Evolutionary conservation across 2,113 vertebrate genomes (phyloP), one percentile per base, ranked within the genome.

Genomic region (Scomber colias): DNA sequence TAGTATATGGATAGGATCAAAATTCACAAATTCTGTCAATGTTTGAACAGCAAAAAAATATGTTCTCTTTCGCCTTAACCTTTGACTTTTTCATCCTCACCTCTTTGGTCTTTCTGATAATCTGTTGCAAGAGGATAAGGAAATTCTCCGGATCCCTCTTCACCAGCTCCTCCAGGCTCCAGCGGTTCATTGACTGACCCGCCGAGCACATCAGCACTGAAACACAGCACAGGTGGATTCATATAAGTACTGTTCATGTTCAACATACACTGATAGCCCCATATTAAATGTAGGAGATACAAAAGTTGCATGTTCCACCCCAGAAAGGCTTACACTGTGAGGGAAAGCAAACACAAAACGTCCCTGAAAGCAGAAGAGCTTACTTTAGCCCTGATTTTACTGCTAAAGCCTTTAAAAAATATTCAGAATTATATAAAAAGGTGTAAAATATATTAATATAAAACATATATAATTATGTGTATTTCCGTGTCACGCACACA

Each of bases 131-230:
- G 3, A 99, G 97, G 89, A 99, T 98, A 81, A 99, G 92, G 90
- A 97, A 98, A 93, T 98, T 96, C 2, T 95, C 88, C 0, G 97
- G 96, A 35, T 99, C 97, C 67, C 98, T 94, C 88, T 96, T 98
- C 73, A 99, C 96, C 79, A 99, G 92, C 90, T 99, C 97, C 91
- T 98, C 97, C 57, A 99, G 92, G 84, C 96, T 98, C 98, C 98
- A 99, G 83, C 97, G 97, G 89, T 98, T 99, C 93, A 99, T 96
- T 57, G 97, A 98, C 90, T 97, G 96, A 54, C 97, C 97, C 0
- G 95, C 96, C 89, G 91, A 5, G 77, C 89, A 90, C 67, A 89
- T 90, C 82, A 91, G 75, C 67, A 90, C 90, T 91, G 73, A 67
- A 90, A 87, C 3, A 66, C 27, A 75, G 5, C 3, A 64, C 27